These are phyloP conservation scores for Ramphastos sulfuratus DNA, from an alignment of 2,113 vertebrate species.

Conservation along the genomic window DNA sequence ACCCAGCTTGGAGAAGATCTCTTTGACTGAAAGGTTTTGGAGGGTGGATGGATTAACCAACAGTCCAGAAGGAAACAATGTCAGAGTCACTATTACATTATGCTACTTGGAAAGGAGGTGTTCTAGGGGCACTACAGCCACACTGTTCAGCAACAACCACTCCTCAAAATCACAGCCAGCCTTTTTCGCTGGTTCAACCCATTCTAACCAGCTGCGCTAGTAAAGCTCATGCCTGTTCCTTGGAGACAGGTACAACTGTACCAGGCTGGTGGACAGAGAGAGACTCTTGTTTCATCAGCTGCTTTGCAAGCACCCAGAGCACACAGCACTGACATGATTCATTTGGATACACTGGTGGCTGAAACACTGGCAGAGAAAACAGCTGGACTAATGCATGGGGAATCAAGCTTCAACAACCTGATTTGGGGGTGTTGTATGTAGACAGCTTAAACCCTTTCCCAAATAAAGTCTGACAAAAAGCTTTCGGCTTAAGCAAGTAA, in stretches of 20 bases:
- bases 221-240: not conserved
- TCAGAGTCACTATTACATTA: not conserved
- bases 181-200: not conserved
- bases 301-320: not conserved
- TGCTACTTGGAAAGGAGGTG: not conserved
- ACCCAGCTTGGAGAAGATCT: not conserved
- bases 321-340: not conserved
- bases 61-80: not conserved
- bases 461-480: not conserved
- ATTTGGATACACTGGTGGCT: not conserved
- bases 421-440: not conserved
- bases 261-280: not conserved
- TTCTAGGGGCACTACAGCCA: not conserved
- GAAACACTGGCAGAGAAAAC: not conserved
- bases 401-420: not conserved
- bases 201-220: not conserved
- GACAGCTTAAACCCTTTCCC: not conserved
- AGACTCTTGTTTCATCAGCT: not conserved
- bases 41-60: not conserved
- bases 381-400: not conserved
- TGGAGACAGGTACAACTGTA: not conserved
- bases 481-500: not conserved
- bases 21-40: constrained; percentile 2
- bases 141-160: not conserved
- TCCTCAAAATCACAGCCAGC: not conserved